These are phyloP conservation scores for Argyrosomus regius DNA, from an alignment of 2,797 vertebrate genomes.

Conservation along the genomic window DNA sequence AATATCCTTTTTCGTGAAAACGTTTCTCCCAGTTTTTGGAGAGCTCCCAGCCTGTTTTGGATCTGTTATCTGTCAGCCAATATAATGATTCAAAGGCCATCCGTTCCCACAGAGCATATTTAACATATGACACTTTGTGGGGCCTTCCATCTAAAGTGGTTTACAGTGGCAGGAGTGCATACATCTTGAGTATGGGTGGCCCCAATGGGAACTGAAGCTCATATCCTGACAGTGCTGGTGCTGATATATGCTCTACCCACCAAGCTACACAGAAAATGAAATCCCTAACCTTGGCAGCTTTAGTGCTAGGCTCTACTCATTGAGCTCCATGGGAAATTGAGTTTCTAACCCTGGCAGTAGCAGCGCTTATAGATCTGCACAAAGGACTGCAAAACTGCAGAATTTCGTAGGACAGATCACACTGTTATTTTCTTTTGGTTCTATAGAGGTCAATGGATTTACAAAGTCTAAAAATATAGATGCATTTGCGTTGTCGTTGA, in stretches of 20 bases:
- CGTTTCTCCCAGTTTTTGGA: neutral
- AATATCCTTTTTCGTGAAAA: neutral
- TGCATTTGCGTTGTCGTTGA: neutral
- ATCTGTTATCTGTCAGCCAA: neutral
- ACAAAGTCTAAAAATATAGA: neutral
- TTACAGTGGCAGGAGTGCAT: constrained; percentile 67
- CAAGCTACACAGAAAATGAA: constrained; percentile 68
- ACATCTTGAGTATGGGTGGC: constrained; percentile 60
- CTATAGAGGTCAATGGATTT: constrained; percentile 25
- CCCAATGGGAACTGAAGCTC: constrained; percentile 62
- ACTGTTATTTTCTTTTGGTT: constrained; percentile 30
- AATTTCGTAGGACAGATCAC: constrained; percentile 56
- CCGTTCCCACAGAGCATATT: constrained; percentile 41
- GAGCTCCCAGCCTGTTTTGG: constrained; percentile 6
- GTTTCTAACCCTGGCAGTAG: constrained; percentile 63
- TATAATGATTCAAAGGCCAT: constrained; percentile 40
- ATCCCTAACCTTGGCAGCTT: constrained; percentile 76
- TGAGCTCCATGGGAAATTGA: constrained; percentile 78
- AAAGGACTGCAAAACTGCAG: constrained; percentile 58
- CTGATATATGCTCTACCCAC: constrained; percentile 68
- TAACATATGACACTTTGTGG: constrained; percentile 52
- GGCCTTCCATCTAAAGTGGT: constrained; percentile 56
- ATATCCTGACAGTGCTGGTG: constrained; percentile 63
- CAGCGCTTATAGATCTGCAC: constrained; percentile 53
- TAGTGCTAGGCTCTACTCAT: constrained; percentile 70